Evolutionary conservation across 2,113 vertebrate genomes (phyloP).

Genomic region (Pachyramphus minor): DNA sequence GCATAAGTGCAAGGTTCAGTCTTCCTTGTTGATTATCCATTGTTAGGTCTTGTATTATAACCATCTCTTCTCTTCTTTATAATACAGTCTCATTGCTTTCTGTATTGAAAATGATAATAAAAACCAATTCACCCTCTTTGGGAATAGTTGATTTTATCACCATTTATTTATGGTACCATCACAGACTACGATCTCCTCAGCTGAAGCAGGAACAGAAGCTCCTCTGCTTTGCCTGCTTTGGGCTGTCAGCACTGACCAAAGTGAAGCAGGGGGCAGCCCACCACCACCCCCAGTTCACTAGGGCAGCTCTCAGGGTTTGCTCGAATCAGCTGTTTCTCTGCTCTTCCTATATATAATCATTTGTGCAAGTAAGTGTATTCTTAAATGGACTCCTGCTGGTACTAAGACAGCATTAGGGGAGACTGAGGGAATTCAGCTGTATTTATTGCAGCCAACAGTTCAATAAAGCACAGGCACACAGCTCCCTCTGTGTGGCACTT

Average conservation of each 20-base stretch:
- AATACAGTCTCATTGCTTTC: not conserved
- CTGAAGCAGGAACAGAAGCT: not conserved
- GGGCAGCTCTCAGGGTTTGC: not conserved
- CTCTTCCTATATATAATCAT: conserved; percentile 4
- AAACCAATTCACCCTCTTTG: not conserved
- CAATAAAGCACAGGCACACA: conserved; percentile 17
- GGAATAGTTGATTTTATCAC: not conserved
- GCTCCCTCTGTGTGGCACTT: conserved; percentile 10
- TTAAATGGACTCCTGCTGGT: conserved; percentile 48
- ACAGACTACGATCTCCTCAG: not conserved
- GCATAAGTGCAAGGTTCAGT: not conserved
- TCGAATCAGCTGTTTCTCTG: not conserved
- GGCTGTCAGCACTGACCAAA: not conserved
- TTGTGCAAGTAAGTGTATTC: not conserved
- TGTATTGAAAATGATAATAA: not conserved
- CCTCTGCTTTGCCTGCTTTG: not conserved
- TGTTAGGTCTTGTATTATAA: not conserved
- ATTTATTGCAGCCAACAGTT: conserved; percentile 48
- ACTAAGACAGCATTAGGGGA: conserved; percentile 19
- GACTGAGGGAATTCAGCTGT: conserved; percentile 9
- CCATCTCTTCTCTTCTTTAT: not conserved
- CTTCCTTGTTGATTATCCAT: not conserved
- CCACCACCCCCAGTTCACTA: not conserved
- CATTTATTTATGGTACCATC: not conserved
- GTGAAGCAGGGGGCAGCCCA: not conserved